Evolutionary conservation across 2,797 vertebrate genomes (phyloP), one percentile per base, ranked within the genome.

Genomic region (Sebastes minor): DNA sequence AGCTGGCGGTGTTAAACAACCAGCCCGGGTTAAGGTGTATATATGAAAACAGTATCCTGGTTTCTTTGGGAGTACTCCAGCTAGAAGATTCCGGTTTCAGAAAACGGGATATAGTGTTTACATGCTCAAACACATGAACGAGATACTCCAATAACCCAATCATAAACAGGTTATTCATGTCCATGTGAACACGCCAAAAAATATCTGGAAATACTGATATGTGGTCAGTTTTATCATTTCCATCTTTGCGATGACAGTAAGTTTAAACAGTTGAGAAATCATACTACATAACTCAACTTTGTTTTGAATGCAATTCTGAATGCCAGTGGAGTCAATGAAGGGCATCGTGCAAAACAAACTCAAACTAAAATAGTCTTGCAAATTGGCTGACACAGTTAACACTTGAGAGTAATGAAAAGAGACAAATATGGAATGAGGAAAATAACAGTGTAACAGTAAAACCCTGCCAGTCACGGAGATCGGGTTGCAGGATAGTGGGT

Each of bases 331-430:
- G 53, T 75, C 72, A 81, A 68, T 60, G 27, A 62, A 72, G 67
- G 74, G 59, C 35, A 82, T 64, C 18, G 38, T 57, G 56, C 71
- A 65, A 79, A 76, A 85, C 27, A 65, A 78, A 80, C 61, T 59
- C 23, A 74, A 74, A 74, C 80, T 56, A 79, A 81, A 79, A 78
- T 70, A 73, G 65, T 79, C 60, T 83, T 62, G 53, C 62, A 73
- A 70, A 78, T 82, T 88, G 79, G 70, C 84, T 78, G 78, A 83
- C 71, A 88, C 52, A 82, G 55, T 78, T 78, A 78, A 85, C 59
- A 81, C 65, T 66, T 65, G 32, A 64, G 73, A 81, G 85, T 78
- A 78, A 83, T 62, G 46, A 78, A 62, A 76, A 60, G 63, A 82
- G 66, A 75, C 70, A 83, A 69, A 82, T 35, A 76, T 33, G 82